Conservation (phyloP, 2,113 vertebrate species). For the Gadus macrocephalus region DNA sequence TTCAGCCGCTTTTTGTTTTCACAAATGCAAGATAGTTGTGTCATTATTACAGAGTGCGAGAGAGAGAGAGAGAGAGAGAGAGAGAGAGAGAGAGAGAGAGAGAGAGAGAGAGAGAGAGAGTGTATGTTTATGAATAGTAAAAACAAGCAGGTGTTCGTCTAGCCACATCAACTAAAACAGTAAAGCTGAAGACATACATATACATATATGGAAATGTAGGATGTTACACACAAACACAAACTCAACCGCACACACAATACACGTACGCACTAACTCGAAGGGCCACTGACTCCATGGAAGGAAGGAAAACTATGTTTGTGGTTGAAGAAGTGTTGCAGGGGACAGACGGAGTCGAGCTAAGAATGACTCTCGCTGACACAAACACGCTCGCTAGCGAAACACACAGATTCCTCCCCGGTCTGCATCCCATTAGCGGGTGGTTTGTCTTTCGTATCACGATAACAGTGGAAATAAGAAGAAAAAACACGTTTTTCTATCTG, state of each 20-base stretch:
- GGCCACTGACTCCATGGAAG: slow-evolving; percentile 29
- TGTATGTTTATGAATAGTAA: background rate
- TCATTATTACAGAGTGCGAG: no score
- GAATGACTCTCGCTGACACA: slow-evolving; percentile 65
- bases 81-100: no score
- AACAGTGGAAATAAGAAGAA: slow-evolving; percentile 35
- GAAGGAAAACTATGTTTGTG: slow-evolving; percentile 9
- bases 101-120: no score
- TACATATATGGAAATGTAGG: background rate
- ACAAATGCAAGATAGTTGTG: no score
- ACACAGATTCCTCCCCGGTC: slow-evolving; percentile 65
- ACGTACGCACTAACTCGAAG: slow-evolving; percentile 14
- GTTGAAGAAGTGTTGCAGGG: background rate
- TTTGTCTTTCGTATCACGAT: slow-evolving; percentile 69
- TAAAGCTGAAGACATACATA: background rate
- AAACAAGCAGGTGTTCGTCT: background rate
- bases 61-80: no score
- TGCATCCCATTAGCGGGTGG: slow-evolving; percentile 66
- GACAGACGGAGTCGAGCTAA: slow-evolving; percentile 28
- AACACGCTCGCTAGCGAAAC: slow-evolving; percentile 66
- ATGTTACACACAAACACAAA: background rate
- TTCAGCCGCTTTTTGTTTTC: no score
- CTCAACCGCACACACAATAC: background rate
- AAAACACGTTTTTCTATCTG: slow-evolving; percentile 47
- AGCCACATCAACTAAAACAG: background rate